phyloP scores from a whole-genome alignment of 2,797 vertebrate species.

The Typhlichthys eigenmanni region DNA sequence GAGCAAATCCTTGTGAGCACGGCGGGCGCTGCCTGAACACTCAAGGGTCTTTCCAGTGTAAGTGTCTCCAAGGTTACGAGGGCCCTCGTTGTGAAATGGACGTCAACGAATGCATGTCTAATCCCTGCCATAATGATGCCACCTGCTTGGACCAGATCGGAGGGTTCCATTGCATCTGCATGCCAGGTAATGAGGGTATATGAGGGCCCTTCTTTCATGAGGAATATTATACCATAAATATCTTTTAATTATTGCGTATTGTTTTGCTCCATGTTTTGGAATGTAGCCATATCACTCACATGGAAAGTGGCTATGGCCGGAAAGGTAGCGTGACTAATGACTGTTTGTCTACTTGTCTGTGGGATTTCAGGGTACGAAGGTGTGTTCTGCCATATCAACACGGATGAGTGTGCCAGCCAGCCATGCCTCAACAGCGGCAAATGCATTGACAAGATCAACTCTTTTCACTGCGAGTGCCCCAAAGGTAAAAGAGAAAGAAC shows the following conservation, averaged over 20 bases:
- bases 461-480: constrained; percentile 93
- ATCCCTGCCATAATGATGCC: constrained; percentile 95
- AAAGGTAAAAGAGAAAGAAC: constrained; percentile 78
- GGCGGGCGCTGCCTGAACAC: constrained; percentile 96
- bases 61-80: constrained; percentile 89
- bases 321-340: constrained; percentile 5
- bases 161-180: constrained; percentile 96
- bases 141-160: constrained; percentile 97
- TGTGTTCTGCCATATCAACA: constrained; percentile 90
- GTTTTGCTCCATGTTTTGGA: not conserved
- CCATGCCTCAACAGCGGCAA: constrained; percentile 94
- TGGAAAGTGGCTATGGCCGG: not conserved
- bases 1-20: constrained; percentile 95
- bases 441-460: constrained; percentile 96
- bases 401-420: constrained; percentile 87
- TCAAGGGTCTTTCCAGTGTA: constrained; percentile 94
- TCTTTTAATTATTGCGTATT: not conserved
- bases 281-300: not conserved
- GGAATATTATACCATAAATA: too few species aligned
- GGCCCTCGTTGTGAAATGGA: constrained; percentile 96
- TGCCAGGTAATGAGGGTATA: constrained; percentile 82
- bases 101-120: constrained; percentile 95
- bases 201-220: too few species aligned
- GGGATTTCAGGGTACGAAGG: constrained; percentile 87
- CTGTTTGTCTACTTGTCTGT: constrained; percentile 40